A percentile compares a stretch with the other conserved stretches of the same genome.
phyloP scores from a whole-genome alignment of 2,797 vertebrate genomes.

The Hyperoplus lanceolatus region DNA sequence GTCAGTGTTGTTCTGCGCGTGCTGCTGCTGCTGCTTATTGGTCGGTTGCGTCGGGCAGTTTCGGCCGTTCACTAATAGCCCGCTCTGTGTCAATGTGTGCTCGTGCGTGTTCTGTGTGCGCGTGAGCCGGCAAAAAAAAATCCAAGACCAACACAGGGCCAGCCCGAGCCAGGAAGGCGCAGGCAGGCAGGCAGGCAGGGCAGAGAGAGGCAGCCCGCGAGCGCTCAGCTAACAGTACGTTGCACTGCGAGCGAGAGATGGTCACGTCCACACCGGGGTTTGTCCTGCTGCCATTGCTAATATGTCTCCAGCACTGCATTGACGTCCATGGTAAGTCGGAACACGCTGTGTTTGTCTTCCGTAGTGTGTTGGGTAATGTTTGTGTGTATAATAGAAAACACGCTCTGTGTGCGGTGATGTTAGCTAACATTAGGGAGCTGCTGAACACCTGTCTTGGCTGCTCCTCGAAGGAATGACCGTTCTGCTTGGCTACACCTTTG shows the following conservation, averaged over 20 bases:
- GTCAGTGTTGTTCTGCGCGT: constrained; percentile 45
- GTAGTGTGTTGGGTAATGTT: no score
- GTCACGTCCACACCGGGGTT: constrained; percentile 62
- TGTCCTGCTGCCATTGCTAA: constrained; percentile 64
- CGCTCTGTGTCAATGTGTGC: neutral
- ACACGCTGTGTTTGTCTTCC: neutral
- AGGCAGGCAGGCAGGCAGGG: constrained; percentile 21
- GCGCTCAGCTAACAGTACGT: constrained; percentile 56
- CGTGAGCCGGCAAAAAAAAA: constrained; percentile 38
- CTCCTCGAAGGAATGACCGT: constrained; percentile 45
- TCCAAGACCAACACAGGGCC: constrained; percentile 43
- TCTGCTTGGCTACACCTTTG: constrained; percentile 45
- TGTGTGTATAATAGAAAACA: no score
- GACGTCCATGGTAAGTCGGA: constrained; percentile 63
- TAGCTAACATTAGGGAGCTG: constrained; percentile 46
- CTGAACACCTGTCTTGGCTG: constrained; percentile 64
- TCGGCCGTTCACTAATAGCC: neutral
- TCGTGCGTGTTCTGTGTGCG: constrained; percentile 16
- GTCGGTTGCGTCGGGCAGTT: constrained; percentile 4
- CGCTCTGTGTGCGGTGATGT: constrained; percentile 1
- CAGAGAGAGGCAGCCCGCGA: constrained; percentile 44
- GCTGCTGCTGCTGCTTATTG: constrained; percentile 37
- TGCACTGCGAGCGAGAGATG: constrained; percentile 67
- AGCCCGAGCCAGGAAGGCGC: constrained; percentile 25
- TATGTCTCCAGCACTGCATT: constrained; percentile 60